These are phyloP conservation scores for Leptinotarsa peninsularis DNA, from an alignment of 2,888 invertebrate species.

Conservation along the genomic window DNA sequence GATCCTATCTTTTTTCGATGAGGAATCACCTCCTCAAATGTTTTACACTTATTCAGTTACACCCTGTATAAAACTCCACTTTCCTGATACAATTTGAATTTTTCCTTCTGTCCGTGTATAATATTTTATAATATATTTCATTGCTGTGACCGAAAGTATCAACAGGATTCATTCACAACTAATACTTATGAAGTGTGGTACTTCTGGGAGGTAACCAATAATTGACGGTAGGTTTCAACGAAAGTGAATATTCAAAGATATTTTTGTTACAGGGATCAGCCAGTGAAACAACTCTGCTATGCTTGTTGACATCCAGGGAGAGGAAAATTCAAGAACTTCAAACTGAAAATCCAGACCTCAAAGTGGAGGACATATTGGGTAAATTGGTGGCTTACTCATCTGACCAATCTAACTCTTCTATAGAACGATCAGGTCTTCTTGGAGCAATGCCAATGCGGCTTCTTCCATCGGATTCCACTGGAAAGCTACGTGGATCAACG, in stretches of 20 bases:
- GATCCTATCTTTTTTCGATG: too few species aligned
- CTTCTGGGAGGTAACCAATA: too few species aligned
- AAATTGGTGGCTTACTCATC: constrained; percentile 87
- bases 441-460: constrained; percentile 84
- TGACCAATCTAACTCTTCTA: constrained; percentile 90
- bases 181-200: too few species aligned
- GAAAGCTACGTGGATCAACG: constrained; percentile 76
- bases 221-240: neutral
- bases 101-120: too few species aligned
- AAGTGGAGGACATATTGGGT: constrained; percentile 75
- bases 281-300: constrained; percentile 88
- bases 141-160: too few species aligned
- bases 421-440: constrained; percentile 87
- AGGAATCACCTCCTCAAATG: too few species aligned
- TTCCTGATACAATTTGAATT: too few species aligned
- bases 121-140: too few species aligned
- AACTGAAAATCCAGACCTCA: constrained; percentile 71
- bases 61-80: too few species aligned
- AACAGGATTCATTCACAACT: too few species aligned
- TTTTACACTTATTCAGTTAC: too few species aligned
- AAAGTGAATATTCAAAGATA: neutral
- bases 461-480: constrained; percentile 76
- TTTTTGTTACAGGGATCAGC: constrained; percentile 80
- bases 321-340: constrained; percentile 73
- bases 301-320: constrained; percentile 83